These are phyloP conservation scores for Paradisaea rubra DNA, from an alignment of 2,113 vertebrate species.

Conservation along the genomic window DNA sequence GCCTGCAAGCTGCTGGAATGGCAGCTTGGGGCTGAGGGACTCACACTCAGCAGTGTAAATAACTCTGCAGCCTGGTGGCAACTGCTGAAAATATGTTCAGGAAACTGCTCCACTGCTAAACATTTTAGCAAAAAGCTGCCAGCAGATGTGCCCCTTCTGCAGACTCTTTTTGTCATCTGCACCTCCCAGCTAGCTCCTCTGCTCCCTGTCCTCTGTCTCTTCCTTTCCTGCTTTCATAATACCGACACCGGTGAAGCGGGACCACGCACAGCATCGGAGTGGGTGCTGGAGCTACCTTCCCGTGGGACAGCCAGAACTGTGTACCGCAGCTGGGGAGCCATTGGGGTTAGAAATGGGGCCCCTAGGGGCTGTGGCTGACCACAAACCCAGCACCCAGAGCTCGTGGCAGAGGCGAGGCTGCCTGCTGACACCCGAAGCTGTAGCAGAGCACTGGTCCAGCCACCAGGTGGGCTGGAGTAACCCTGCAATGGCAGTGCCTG, in stretches of 20 bases:
- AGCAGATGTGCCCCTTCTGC: not conserved
- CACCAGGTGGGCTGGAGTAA: fast-evolving
- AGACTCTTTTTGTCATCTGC: not conserved
- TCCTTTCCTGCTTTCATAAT: not conserved
- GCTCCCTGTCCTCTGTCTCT: not conserved
- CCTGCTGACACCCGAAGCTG: not conserved
- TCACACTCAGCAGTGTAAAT: not conserved
- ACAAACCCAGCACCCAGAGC: not conserved
- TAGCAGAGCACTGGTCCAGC: not conserved
- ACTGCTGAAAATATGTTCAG: not conserved
- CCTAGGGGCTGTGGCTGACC: not conserved
- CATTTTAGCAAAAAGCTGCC: not conserved
- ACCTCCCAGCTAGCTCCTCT: not conserved
- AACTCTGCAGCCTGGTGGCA: not conserved
- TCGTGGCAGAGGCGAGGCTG: fast-evolving
- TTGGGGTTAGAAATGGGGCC: not conserved
- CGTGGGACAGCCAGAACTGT: not conserved
- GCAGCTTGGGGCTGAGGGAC: not conserved
- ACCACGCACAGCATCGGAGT: fast-evolving
- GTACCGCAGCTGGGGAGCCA: not conserved
- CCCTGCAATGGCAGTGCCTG: fast-evolving
- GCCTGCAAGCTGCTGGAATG: not conserved
- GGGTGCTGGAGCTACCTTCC: not conserved
- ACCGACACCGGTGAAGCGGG: fast-evolving
- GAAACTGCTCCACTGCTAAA: not conserved